These are phyloP conservation scores for Semotilus atromaculatus DNA, from an alignment of 2,797 vertebrate genomes.

Conservation along the genomic window DNA sequence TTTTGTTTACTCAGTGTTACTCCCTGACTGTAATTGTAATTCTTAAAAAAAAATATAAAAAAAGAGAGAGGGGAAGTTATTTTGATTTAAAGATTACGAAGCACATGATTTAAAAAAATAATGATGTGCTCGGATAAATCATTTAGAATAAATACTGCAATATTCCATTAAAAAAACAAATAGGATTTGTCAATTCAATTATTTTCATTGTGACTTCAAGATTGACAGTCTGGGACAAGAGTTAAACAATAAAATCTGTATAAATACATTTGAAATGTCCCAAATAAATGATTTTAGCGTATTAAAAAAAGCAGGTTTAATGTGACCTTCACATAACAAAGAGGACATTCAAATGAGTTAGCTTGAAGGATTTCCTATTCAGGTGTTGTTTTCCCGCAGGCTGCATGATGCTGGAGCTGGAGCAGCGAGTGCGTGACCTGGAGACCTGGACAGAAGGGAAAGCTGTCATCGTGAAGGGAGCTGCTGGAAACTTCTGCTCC, in stretches of 20 bases:
- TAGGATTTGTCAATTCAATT: background rate
- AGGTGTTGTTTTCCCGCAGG: slow-evolving; percentile 73
- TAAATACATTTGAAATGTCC: background rate
- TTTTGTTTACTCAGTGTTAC: too few relatives aligned
- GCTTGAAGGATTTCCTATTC: background rate
- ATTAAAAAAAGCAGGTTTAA: background rate
- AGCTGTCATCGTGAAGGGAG: slow-evolving; percentile 89
- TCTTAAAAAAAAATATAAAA: too few relatives aligned
- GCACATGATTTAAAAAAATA: background rate
- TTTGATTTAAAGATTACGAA: background rate
- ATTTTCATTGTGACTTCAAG: background rate
- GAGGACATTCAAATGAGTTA: too few relatives aligned
- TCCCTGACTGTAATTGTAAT: too few relatives aligned
- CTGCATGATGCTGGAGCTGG: slow-evolving; percentile 93
- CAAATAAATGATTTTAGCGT: background rate
- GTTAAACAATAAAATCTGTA: background rate
- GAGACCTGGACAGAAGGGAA: slow-evolving; percentile 93
- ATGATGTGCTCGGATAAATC: background rate
- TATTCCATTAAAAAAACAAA: background rate
- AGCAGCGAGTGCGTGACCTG: slow-evolving; percentile 86
- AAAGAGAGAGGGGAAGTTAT: background rate
- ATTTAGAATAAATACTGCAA: background rate
- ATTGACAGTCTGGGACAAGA: background rate
- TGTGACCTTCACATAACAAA: background rate
- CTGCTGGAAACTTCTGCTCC: slow-evolving; percentile 91